Conservation (phyloP, 2,113 vertebrate species). For the Periophthalmus modestus region DNA sequence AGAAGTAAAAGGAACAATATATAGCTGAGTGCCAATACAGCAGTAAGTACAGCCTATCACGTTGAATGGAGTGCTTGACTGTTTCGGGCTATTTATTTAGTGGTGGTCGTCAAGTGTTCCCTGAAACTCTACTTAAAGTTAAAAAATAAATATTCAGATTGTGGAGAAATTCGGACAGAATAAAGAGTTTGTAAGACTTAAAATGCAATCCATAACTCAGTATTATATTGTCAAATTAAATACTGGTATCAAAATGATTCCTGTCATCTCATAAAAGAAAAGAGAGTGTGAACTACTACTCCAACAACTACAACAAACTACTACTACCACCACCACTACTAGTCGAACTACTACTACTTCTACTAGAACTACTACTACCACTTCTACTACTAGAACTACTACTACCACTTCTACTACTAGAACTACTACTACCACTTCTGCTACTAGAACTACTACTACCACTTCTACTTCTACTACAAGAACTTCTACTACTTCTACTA, state of each 20-base stretch:
- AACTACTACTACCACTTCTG: neutral
- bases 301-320: too few species aligned
- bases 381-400: too few species aligned
- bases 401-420: too few species aligned
- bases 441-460: too few species aligned
- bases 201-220: too few species aligned
- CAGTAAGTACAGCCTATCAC: conserved; percentile 29
- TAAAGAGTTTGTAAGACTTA: too few species aligned
- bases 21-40: conserved; percentile 37
- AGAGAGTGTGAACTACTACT: too few species aligned
- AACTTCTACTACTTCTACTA: too few species aligned
- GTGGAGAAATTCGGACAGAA: neutral
- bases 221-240: neutral
- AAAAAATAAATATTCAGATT: neutral
- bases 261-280: neutral
- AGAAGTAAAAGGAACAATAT: conserved; percentile 42
- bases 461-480: too few species aligned
- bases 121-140: conserved; percentile 13
- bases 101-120: neutral
- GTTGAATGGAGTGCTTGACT: conserved; percentile 29
- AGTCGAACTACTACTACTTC: neutral
- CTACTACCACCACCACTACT: neutral
- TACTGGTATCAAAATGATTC: neutral
- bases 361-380: neutral
- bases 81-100: conserved; percentile 20